These are phyloP conservation scores for Ceratosolen solmsi DNA, from an alignment of 1,140 invertebrate genomes.

Conservation along the genomic window DNA sequence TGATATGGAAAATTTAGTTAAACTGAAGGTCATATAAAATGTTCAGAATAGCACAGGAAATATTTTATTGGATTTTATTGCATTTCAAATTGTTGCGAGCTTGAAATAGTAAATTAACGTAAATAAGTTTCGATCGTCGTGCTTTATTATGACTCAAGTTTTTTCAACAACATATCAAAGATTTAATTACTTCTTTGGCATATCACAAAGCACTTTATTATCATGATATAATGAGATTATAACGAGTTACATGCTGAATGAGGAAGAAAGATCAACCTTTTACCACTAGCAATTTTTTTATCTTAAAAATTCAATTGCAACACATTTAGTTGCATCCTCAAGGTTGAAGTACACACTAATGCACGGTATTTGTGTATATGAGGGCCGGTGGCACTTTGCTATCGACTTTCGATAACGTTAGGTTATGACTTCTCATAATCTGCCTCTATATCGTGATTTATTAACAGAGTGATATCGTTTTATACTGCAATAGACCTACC, in stretches of 20 bases:
- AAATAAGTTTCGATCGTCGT: neutral
- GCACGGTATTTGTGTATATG: neutral
- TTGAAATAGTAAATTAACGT: neutral
- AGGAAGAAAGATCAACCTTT: neutral
- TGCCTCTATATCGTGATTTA: slow-evolving; percentile 30
- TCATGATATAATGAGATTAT: neutral
- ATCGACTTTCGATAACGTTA: slow-evolving; percentile 45
- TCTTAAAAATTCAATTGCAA: slow-evolving; percentile 28
- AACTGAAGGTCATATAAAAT: neutral
- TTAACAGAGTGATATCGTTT: slow-evolving; percentile 23
- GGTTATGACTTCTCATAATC: slow-evolving; percentile 45
- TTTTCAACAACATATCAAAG: neutral
- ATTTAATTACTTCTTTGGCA: too few relatives aligned
- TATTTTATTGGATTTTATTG: neutral
- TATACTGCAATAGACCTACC: slow-evolving; percentile 17
- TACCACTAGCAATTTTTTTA: slow-evolving; percentile 1
- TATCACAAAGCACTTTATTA: neutral
- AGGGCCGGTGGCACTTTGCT: neutral
- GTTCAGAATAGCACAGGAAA: neutral
- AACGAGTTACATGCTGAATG: neutral
- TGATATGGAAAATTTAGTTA: neutral
- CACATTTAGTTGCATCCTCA: too few relatives aligned
- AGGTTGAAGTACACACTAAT: neutral
- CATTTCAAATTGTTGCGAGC: neutral
- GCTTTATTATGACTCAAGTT: neutral